Base-by-base conservation (phyloP, 2,797 vertebrate species). In the Acanthiza pusilla region DNA sequence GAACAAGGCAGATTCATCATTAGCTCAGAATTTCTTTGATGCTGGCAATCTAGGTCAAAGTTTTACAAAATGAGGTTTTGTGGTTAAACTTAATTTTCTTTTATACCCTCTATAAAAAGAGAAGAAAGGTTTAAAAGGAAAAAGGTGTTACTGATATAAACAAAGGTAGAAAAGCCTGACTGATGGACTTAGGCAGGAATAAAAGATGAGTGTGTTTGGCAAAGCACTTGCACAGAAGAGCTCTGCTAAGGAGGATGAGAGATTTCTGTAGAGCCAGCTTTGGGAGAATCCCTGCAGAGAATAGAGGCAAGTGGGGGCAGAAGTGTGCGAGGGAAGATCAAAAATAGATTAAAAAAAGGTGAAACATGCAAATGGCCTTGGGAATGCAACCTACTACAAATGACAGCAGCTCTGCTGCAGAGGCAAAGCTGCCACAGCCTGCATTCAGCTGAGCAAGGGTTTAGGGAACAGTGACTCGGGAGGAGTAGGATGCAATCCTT, bases 21-120 rank as follows among this genome's bases (percentile, higher is more conserved):
- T 66, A 84, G 34, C 53, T 92, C 76, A 66, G 60, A 92, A 88
- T 84, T 85, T 81, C 70, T 91, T 91, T 96, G 54, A 84, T 91
- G 93, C 70, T 63, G 60, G 48, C 2, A 1, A 84, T 88, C 40
- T 81, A 86, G 66, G 87, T 89, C 92, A 36, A 68, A 68, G 5
- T 75, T 87, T 89, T 88, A 72, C 32, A 77, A 94, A 92, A 92
- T 70, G 29, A 89, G 36, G 21, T 67, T 91, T 86, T 78, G 45
- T 73, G 36, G 40, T 88, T 93, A 85, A 48, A 54, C 84, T 89
- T 85, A 42, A 55, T 83, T 91, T 96, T 92, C n/a, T 95, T 57
- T 93, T 89, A 30, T 45, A 53, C 11, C 3, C 27, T 55, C 10
- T 65, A 53, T 32, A 42, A 78, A 84, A 86, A 74, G 32, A 63